Evolutionary conservation across 2,797 vertebrate genomes (phyloP), one percentile per base, ranked within the genome.

Genomic region (Glyptemys insculpta): DNA sequence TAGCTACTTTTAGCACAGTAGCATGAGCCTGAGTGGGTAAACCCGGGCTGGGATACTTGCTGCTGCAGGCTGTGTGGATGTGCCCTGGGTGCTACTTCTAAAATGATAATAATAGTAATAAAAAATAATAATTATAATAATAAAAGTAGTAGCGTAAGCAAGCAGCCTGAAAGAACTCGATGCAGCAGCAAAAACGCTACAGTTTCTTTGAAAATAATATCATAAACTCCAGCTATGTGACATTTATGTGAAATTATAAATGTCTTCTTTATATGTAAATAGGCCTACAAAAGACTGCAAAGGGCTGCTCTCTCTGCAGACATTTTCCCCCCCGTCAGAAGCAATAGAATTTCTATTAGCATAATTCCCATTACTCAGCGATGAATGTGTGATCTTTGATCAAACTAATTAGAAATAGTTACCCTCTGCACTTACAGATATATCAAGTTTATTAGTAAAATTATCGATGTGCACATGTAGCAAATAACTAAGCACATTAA

Each of bases 361-460:
- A 57, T 96, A 47, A 92, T 97, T 98, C 97, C 85, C 94, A 96
- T 97, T 98, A 97, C 96, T 98, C 90, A 97, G 93, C 97, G 97
- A 81, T 85, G 76, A 96, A 95, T 96, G 56, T 68, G 81, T 96
- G 93, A 96, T 95, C 96, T 98, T 97, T 96, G 95, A 97, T 98
- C 97, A 97, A 98, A 96, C 50, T 98, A 96, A 98, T 98, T 97
- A 97, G 96, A 98, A 98, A 89, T 90, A 90, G 94, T 96, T 98
- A 95, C 90, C 96, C 94, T 98, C 97, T 96, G 84, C 84, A 93
- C 81, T 95, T 53, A 49, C 27, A 92, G 81, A 96, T 97, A 90
- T 29, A 97, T 96, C 88, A 97, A 90, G 97, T 97, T 97, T 98
- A 98, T 98, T 97, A 95, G 87, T 92, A 95, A 97, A 97, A 96